A percentile compares a stretch with the other conserved stretches of the same genome.
These are phyloP conservation scores for Mercenaria mercenaria DNA, from an alignment of 1,140 invertebrate genomes.

Conservation along the genomic window DNA sequence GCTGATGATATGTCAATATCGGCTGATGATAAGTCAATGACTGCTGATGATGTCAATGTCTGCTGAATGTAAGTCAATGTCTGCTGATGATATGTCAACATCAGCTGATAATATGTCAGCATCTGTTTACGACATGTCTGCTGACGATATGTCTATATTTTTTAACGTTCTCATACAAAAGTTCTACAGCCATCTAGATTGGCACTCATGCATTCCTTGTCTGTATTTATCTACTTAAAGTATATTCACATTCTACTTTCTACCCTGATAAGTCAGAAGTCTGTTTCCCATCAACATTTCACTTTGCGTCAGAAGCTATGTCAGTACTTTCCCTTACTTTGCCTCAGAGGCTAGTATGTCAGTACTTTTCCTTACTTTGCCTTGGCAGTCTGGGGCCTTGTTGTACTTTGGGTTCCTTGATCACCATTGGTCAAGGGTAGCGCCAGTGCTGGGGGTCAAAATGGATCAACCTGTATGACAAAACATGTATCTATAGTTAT, in stretches of 20 bases:
- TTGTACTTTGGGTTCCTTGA: neutral
- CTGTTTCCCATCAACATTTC: neutral
- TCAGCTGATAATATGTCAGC: neutral
- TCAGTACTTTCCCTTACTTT: neutral
- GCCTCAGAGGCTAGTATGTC: no score
- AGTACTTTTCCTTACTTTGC: no score
- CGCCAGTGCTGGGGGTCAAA: slow-evolving; percentile 61
- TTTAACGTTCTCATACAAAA: neutral
- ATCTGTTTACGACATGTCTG: neutral
- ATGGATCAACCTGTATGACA: slow-evolving; percentile 60
- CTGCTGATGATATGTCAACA: neutral
- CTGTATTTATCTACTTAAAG: neutral
- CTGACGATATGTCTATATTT: no score
- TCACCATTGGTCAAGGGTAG: neutral
- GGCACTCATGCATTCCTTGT: neutral
- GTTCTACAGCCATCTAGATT: neutral
- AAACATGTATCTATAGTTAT: no score
- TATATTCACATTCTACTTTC: neutral
- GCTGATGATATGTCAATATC: no score
- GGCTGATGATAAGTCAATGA: no score
- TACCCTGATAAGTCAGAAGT: neutral
- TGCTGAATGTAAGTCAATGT: no score
- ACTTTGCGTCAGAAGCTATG: neutral
- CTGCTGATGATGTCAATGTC: no score
- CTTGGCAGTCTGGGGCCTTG: neutral